These are phyloP conservation scores for Calliphora vicina DNA, from an alignment of 1,140 invertebrate genomes.

Conservation along the genomic window DNA sequence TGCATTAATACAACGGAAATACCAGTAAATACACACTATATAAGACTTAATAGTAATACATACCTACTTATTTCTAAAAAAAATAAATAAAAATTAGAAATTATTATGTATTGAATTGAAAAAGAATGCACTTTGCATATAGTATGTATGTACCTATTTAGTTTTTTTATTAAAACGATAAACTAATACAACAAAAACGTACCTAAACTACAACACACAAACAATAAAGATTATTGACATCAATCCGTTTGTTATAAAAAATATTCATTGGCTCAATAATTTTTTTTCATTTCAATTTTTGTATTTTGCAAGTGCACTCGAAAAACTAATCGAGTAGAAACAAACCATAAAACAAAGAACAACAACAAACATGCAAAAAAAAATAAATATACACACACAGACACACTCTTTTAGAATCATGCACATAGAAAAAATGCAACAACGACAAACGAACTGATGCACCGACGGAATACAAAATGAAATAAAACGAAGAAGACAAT, in stretches of 20 bases:
- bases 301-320: background rate
- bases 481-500: background rate
- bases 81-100: too few species aligned
- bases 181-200: background rate
- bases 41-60: too few species aligned
- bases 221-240: slow-evolving; percentile 1
- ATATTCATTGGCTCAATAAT: background rate
- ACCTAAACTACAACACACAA: background rate
- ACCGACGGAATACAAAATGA: background rate
- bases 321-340: slow-evolving; percentile 6
- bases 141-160: too few species aligned
- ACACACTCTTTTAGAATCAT: background rate
- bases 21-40: too few species aligned
- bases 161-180: too few species aligned
- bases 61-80: too few species aligned
- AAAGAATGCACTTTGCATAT: too few species aligned
- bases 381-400: background rate
- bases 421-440: background rate
- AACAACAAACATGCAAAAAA: background rate
- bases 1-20: too few species aligned
- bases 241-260: background rate
- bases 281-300: background rate
- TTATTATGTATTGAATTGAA: too few species aligned
- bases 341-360: slow-evolving; percentile 7
- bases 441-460: background rate